phyloP scores from a whole-genome alignment of 2,113 vertebrate genomes.

The Chunga burmeisteri region DNA sequence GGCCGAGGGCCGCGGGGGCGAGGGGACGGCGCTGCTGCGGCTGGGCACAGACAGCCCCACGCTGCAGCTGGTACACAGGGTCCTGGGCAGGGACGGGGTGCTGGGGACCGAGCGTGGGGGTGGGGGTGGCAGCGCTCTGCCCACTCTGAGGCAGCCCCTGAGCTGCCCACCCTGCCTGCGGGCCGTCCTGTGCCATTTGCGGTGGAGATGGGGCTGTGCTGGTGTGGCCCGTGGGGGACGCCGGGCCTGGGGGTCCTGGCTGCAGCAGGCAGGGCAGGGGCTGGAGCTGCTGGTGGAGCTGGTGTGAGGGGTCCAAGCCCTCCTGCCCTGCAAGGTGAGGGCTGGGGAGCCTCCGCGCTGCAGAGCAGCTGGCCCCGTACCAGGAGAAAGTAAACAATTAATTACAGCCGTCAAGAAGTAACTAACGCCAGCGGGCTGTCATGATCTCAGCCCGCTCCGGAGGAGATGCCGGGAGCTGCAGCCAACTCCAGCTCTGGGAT shows the following conservation, averaged over 20 bases:
- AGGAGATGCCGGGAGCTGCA: constrained; percentile 31
- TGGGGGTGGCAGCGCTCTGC: not conserved
- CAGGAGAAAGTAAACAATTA: constrained; percentile 59
- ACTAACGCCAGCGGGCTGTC: constrained; percentile 40
- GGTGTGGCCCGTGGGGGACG: not conserved
- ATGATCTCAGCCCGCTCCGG: constrained; percentile 1
- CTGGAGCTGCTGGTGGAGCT: not conserved
- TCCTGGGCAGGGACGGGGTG: not conserved
- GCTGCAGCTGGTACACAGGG: fast-evolving
- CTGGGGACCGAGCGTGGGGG: fast-evolving
- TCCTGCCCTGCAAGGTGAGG: not conserved
- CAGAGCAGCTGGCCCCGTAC: constrained; percentile 36
- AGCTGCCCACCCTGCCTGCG: not conserved
- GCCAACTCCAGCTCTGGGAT: not conserved
- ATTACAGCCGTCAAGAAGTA: constrained; percentile 56
- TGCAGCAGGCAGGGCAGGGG: not conserved
- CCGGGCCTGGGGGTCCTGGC: fast-evolving
- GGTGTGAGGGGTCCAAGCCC: not conserved
- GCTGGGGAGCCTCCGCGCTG: not conserved
- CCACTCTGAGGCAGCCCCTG: not conserved
- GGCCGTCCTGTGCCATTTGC: fast-evolving
- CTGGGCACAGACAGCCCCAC: not conserved
- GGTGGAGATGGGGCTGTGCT: not conserved
- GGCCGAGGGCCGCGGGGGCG: not conserved
- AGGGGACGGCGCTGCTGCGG: not conserved